These are phyloP conservation scores for Lasioglossum morio DNA, from an alignment of 2,888 invertebrate genomes.

Conservation along the genomic window DNA sequence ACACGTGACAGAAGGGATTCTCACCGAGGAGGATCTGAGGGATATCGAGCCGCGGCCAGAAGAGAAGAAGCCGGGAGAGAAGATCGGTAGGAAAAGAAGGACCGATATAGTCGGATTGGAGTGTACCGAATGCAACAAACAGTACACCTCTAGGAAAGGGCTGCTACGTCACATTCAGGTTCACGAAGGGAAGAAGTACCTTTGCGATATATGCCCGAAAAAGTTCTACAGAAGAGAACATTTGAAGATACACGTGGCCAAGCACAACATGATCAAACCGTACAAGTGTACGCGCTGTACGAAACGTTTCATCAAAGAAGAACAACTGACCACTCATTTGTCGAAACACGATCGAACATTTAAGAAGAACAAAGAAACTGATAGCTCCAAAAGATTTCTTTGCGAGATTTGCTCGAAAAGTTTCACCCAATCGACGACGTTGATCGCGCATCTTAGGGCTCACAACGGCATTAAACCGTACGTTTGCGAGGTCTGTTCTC, in stretches of 20 bases:
- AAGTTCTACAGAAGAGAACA: slow-evolving; percentile 83
- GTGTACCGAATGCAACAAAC: slow-evolving; percentile 83
- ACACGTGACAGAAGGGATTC: slow-evolving; percentile 82
- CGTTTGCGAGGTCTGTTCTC: slow-evolving; percentile 82
- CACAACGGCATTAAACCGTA: slow-evolving; percentile 83
- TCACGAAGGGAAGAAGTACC: slow-evolving; percentile 83
- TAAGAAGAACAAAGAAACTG: slow-evolving; percentile 81
- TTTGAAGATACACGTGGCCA: slow-evolving; percentile 83
- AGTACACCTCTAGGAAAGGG: slow-evolving; percentile 82
- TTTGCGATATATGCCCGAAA: slow-evolving; percentile 83
- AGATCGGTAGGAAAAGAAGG: slow-evolving; percentile 79
- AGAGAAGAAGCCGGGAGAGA: slow-evolving; percentile 77
- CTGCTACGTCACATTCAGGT: slow-evolving; percentile 82
- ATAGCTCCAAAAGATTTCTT: slow-evolving; percentile 81
- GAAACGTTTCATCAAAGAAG: slow-evolving; percentile 83
- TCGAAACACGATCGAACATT: slow-evolving; percentile 81
- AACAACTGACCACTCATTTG: slow-evolving; percentile 81
- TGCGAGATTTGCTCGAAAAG: slow-evolving; percentile 84
- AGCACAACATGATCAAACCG: slow-evolving; percentile 83
- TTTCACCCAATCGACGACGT: slow-evolving; percentile 83
- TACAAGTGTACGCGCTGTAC: slow-evolving; percentile 82
- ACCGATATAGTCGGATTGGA: slow-evolving; percentile 83
- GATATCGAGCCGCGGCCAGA: slow-evolving; percentile 80
- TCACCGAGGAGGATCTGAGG: slow-evolving; percentile 81
- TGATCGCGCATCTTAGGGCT: slow-evolving; percentile 82